These are phyloP conservation scores for Dilophus febrilis DNA, from an alignment of 2,888 invertebrate genomes.

Conservation along the genomic window DNA sequence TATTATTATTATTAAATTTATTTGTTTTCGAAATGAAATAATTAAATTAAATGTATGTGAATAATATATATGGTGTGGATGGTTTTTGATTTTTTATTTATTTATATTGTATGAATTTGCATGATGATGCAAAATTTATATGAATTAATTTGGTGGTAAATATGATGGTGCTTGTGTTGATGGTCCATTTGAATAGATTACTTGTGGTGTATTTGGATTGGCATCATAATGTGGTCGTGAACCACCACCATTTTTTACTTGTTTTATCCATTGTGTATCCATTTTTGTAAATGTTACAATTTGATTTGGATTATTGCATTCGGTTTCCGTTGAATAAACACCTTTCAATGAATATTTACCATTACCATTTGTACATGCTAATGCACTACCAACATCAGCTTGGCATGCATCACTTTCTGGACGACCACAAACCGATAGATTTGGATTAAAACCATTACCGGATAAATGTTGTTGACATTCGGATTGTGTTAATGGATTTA, in stretches of 20 bases:
- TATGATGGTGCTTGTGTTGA: constrained; percentile 2
- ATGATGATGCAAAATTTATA: no score
- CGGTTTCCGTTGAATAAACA: constrained; percentile 60
- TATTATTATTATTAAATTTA: no score
- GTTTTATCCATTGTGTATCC: constrained; percentile 38
- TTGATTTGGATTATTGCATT: constrained; percentile 37
- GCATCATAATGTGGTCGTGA: not conserved
- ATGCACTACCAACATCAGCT: constrained; percentile 62
- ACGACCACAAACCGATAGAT: constrained; percentile 52
- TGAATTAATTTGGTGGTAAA: not conserved
- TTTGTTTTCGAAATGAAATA: no score
- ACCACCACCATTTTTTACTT: not conserved
- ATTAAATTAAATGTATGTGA: not conserved
- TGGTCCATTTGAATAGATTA: not conserved
- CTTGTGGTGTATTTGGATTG: constrained; percentile 1
- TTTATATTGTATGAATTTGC: no score
- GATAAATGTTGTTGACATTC: constrained; percentile 36
- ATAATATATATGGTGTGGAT: not conserved
- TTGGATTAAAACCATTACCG: constrained; percentile 33
- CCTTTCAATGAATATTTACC: constrained; percentile 54
- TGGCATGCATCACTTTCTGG: constrained; percentile 57
- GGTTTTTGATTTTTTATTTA: not conserved
- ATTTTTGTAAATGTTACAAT: constrained; percentile 41
- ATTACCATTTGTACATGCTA: constrained; percentile 57
- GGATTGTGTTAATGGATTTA: constrained; percentile 34